These are phyloP conservation scores for Lamproptera curius DNA, from an alignment of 2,888 invertebrate genomes.

Conservation along the genomic window DNA sequence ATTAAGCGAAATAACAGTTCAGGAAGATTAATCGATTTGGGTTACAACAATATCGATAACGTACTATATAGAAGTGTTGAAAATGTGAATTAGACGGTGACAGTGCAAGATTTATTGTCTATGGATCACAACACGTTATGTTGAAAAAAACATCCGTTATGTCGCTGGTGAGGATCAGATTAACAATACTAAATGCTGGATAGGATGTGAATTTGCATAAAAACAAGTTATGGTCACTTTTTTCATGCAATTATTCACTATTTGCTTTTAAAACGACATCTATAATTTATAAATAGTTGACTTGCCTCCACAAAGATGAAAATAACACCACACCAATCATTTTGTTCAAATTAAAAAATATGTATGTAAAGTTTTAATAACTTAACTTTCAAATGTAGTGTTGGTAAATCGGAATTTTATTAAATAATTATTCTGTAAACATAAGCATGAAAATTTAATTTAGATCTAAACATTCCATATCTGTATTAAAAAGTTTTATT, in stretches of 20 bases:
- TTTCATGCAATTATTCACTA: slow-evolving; percentile 14
- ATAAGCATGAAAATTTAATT: too few relatives aligned
- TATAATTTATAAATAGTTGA: too few relatives aligned
- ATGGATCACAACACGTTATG: slow-evolving; percentile 2
- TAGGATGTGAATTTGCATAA: slow-evolving; percentile 8
- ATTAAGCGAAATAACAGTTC: slow-evolving; percentile 6
- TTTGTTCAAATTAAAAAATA: too few relatives aligned
- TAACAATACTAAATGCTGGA: slow-evolving; percentile 6
- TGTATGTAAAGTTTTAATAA: too few relatives aligned
- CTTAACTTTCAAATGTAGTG: too few relatives aligned
- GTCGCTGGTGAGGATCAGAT: slow-evolving; percentile 3
- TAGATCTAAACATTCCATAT: too few relatives aligned
- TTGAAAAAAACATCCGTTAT: slow-evolving; percentile 16
- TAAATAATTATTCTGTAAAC: too few relatives aligned
- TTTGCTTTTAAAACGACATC: slow-evolving; percentile 1
- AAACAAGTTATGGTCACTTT: slow-evolving; percentile 7
- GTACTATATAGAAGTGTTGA: slow-evolving; percentile 1
- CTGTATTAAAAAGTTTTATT: too few relatives aligned
- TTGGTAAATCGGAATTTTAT: too few relatives aligned
- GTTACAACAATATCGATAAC: not conserved
- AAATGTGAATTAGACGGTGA: slow-evolving; percentile 5
- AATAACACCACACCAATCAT: too few relatives aligned
- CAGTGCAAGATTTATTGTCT: slow-evolving; percentile 11
- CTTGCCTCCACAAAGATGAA: too few relatives aligned
- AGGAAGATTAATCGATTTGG: slow-evolving; percentile 10